Percentiles rank a stretch among this genome's conserved stretches.
Conservation (phyloP, 2,113 vertebrate species). For the Tragelaphus buxtoni region DNA sequence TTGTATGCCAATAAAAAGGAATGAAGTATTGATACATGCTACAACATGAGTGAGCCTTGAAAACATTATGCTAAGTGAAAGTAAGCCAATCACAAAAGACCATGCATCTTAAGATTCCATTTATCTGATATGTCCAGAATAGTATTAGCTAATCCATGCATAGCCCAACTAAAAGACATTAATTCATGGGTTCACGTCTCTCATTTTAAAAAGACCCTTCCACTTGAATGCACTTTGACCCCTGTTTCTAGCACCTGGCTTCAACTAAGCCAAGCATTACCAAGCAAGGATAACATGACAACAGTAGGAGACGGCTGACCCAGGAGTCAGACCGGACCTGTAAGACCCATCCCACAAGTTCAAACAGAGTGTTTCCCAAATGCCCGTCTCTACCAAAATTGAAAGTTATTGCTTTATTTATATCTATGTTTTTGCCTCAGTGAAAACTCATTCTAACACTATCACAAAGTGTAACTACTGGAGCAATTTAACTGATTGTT, state of each 20-base stretch:
- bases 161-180: neutral
- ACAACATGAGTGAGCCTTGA: neutral
- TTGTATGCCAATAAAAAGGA: neutral
- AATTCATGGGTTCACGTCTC: neutral
- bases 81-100: neutral
- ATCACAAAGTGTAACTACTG: neutral
- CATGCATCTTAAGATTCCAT: neutral
- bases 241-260: neutral
- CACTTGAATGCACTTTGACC: neutral
- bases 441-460: neutral
- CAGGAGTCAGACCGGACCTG: neutral
- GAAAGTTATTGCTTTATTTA: neutral
- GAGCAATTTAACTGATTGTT: neutral
- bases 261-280: neutral
- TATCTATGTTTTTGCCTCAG: neutral
- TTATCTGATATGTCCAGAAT: neutral
- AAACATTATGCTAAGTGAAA: neutral
- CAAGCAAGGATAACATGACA: neutral
- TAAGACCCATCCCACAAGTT: neutral
- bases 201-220: neutral
- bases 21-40: neutral
- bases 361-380: neutral
- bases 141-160: neutral
- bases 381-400: neutral
- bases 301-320: neutral